These are phyloP conservation scores for Agrochola lychnidis DNA, from an alignment of 2,888 invertebrate species.

Conservation along the genomic window DNA sequence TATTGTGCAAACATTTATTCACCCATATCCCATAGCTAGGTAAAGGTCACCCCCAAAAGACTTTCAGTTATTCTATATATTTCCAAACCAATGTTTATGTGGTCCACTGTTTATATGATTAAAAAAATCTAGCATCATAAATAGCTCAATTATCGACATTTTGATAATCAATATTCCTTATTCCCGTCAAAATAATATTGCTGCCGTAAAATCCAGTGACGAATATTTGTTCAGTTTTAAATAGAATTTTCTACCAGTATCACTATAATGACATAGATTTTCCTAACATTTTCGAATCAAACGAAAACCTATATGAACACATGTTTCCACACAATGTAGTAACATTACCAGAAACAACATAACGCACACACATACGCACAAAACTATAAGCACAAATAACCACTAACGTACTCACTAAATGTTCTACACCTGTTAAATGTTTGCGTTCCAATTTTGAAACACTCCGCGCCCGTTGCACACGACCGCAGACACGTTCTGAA, in stretches of 20 bases:
- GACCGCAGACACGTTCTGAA: conserved; percentile 85
- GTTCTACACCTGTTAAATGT: conserved; percentile 71
- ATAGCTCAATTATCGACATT: not conserved
- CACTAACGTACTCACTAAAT: conserved; percentile 66
- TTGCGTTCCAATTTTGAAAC: conserved; percentile 76
- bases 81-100: not conserved
- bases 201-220: not conserved
- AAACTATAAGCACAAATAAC: conserved; percentile 61
- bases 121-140: not conserved
- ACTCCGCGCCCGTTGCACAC: conserved; percentile 77
- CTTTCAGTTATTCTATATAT: not conserved
- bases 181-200: not conserved
- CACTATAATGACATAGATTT: not conserved
- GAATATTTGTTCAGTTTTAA: not conserved
- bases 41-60: too few relatives aligned
- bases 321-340: not conserved
- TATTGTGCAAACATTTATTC: too few relatives aligned
- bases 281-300: not conserved
- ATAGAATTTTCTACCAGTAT: not conserved
- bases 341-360: conserved; percentile 14
- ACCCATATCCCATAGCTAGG: not conserved
- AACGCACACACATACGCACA: conserved; percentile 34
- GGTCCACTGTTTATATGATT: not conserved
- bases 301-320: not conserved
- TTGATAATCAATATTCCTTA: not conserved